phyloP scores from a whole-genome alignment of 2,888 invertebrate genomes.

The Agrotis ipsilon region DNA sequence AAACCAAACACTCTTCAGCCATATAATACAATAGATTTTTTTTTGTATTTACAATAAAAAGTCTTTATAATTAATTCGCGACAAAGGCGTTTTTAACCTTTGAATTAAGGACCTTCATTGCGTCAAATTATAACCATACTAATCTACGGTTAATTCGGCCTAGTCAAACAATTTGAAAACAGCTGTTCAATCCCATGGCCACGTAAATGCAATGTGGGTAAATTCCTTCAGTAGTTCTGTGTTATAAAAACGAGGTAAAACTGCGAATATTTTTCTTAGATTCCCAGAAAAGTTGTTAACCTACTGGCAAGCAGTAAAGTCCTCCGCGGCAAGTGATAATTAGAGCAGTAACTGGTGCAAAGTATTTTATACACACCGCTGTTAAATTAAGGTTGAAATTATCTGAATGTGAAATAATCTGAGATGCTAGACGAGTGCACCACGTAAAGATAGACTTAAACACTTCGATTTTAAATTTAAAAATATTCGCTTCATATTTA shows the following conservation, averaged over 20 bases:
- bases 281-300: slow-evolving; percentile 46
- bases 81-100: no score
- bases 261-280: slow-evolving; percentile 28
- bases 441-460: no score
- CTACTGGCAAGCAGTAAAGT: slow-evolving; percentile 27
- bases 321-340: slow-evolving; percentile 9
- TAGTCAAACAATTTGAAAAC: not conserved
- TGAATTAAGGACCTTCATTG: no score
- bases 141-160: no score
- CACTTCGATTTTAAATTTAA: no score
- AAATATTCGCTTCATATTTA: no score
- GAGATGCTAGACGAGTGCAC: no score
- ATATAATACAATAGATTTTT: no score
- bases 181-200: slow-evolving; percentile 5
- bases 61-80: no score
- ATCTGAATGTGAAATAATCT: not conserved
- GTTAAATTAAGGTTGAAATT: not conserved
- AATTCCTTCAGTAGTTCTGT: slow-evolving; percentile 18
- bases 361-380: slow-evolving; percentile 4
- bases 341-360: not conserved
- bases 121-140: no score
- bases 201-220: slow-evolving; percentile 8
- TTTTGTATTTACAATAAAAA: no score
- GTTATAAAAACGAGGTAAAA: slow-evolving; percentile 28
- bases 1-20: no score